Evolutionary conservation across 2,888 invertebrate genomes (phyloP).

Genomic region (Myopa testacea): DNA sequence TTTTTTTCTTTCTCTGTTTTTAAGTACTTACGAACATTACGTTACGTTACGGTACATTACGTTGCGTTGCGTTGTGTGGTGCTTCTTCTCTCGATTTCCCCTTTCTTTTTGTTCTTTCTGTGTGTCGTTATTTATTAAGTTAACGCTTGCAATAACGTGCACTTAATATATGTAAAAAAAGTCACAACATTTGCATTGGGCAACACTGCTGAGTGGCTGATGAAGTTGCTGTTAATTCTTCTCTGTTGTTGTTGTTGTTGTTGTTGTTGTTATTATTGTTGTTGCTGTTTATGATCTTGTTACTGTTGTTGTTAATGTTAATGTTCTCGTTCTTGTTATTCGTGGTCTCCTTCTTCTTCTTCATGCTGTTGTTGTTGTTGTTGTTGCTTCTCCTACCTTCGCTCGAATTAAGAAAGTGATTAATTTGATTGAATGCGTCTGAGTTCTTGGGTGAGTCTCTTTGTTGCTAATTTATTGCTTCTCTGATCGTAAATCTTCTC

Average conservation of each 20-base stretch:
- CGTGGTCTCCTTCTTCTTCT: not conserved
- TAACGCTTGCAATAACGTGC: not conserved
- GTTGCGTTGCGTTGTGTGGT: conserved; percentile 6
- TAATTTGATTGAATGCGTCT: conserved; percentile 51
- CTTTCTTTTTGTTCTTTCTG: not conserved
- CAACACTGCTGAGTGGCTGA: not conserved
- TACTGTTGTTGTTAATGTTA: not conserved
- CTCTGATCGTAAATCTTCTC: conserved; percentile 26
- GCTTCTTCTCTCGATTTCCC: too few relatives aligned
- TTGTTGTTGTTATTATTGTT: not conserved
- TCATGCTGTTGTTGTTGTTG: conserved; percentile 17
- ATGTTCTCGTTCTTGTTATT: conserved; percentile 22
- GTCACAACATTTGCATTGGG: not conserved
- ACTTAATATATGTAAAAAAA: not conserved
- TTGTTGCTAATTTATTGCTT: conserved; percentile 29
- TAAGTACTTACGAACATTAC: not conserved
- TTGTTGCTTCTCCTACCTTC: conserved; percentile 22
- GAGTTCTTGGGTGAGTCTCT: conserved; percentile 40
- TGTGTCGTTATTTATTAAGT: conserved; percentile 3
- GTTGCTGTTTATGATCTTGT: not conserved
- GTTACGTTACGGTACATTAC: not conserved
- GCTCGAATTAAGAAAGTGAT: conserved; percentile 41
- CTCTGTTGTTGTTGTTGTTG: conserved; percentile 17
- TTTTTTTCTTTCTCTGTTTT: not conserved
- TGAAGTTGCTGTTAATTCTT: not conserved